Conservation (phyloP, 2,888 invertebrate genomes). For the Acanthoscelides obtectus region DNA sequence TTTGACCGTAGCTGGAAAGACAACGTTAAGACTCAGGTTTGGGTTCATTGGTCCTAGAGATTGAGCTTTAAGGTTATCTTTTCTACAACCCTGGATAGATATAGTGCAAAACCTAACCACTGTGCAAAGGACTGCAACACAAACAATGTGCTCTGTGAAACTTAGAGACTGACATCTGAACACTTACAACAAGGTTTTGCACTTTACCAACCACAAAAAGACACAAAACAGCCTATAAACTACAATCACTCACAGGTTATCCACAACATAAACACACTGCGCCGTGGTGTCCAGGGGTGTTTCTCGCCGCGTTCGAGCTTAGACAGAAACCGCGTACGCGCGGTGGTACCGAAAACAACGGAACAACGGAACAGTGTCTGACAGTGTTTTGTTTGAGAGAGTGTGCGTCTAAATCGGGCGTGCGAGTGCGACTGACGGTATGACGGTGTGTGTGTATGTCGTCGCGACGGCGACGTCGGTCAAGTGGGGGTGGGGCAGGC, state of each 20-base stretch:
- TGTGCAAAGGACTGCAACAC: background rate
- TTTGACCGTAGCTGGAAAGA: background rate
- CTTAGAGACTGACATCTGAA: background rate
- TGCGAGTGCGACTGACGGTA: slow-evolving; percentile 33
- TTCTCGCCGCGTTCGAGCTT: background rate
- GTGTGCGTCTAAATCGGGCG: slow-evolving; percentile 30
- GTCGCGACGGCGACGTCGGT: slow-evolving; percentile 29
- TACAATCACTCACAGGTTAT: background rate
- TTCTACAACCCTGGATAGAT: background rate
- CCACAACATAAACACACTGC: background rate
- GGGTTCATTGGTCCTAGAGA: background rate
- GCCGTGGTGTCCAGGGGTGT: background rate
- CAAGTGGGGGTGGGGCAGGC: slow-evolving; percentile 53
- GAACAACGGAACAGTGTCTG: slow-evolving; percentile 5
- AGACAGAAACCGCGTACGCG: slow-evolving; percentile 6
- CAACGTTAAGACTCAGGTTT: background rate
- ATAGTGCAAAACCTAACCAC: background rate
- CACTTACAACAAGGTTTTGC: background rate
- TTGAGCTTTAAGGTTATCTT: background rate
- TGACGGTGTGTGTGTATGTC: slow-evolving; percentile 36
- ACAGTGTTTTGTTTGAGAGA: slow-evolving; percentile 16
- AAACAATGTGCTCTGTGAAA: background rate
- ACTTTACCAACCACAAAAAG: background rate
- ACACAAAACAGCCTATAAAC: background rate
- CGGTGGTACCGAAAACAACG: slow-evolving; percentile 15